These are phyloP conservation scores for Oreochromis spilurus DNA, from an alignment of 2,113 vertebrate genomes.

Conservation along the genomic window DNA sequence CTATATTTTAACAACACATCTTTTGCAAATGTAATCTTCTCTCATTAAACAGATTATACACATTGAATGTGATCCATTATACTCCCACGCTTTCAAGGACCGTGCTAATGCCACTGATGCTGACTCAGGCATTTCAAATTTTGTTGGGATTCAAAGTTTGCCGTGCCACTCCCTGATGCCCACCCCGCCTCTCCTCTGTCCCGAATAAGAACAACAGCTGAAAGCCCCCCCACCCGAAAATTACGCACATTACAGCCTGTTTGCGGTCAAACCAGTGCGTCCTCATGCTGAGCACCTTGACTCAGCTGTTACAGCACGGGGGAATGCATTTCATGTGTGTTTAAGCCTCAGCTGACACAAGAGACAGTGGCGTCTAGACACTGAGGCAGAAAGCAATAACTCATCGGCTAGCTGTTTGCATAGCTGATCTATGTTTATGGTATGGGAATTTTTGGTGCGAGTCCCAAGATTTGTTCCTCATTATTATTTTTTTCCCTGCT, in stretches of 20 bases:
- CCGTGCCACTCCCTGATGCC: slow-evolving; percentile 18
- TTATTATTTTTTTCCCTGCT: slow-evolving; percentile 8
- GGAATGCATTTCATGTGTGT: slow-evolving; percentile 27
- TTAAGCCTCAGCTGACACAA: slow-evolving; percentile 33
- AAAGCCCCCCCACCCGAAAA: not conserved
- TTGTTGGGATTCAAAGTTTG: slow-evolving; percentile 2
- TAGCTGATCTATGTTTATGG: not conserved
- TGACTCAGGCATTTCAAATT: not conserved
- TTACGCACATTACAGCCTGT: not conserved
- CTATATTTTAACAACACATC: not conserved
- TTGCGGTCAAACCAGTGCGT: slow-evolving; percentile 1
- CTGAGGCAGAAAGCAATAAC: not conserved
- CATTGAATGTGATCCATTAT: not conserved
- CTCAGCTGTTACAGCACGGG: slow-evolving; percentile 29
- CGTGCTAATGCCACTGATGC: not conserved
- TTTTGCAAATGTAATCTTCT: not conserved
- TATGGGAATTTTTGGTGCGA: not conserved
- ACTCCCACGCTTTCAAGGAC: not conserved
- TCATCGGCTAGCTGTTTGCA: slow-evolving; percentile 11
- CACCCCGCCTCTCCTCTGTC: not conserved
- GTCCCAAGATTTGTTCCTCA: slow-evolving; percentile 1
- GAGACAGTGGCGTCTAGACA: slow-evolving; percentile 39
- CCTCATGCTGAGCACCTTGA: not conserved
- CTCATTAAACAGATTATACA: not conserved
- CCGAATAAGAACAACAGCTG: slow-evolving; percentile 49